Evolutionary conservation across 1,140 invertebrate genomes (phyloP).

Genomic region (Steinernema feltiae): DNA sequence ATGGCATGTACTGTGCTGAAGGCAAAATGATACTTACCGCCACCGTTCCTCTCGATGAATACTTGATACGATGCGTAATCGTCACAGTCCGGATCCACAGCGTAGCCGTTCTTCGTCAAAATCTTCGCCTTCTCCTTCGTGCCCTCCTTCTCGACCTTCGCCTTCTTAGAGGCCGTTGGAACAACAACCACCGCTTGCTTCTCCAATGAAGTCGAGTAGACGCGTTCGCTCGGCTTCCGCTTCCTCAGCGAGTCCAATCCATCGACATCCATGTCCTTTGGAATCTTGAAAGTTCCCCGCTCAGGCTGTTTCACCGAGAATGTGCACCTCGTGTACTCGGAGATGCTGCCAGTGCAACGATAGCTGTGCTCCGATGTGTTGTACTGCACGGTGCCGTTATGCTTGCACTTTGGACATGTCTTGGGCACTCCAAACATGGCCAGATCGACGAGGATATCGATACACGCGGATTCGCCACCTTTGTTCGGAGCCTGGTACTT

Average conservation of each 20-base stretch:
- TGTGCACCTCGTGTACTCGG: constrained; percentile 83
- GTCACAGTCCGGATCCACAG: constrained; percentile 7
- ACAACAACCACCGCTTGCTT: neutral
- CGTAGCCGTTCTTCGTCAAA: constrained; percentile 1
- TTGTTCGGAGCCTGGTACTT: constrained; percentile 67
- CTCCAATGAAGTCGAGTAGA: neutral
- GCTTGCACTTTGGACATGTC: constrained; percentile 73
- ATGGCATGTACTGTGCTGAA: constrained; percentile 23
- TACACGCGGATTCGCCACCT: constrained; percentile 63
- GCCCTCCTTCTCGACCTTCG: neutral
- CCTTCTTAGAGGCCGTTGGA: neutral
- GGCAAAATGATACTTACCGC: too few relatives aligned
- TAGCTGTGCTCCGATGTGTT: constrained; percentile 66
- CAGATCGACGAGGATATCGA: constrained; percentile 72
- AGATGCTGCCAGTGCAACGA: constrained; percentile 71
- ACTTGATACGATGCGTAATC: neutral
- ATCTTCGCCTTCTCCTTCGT: constrained; percentile 5
- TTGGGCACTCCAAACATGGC: constrained; percentile 77
- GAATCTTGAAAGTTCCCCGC: constrained; percentile 69
- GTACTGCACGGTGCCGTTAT: constrained; percentile 66
- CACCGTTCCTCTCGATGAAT: neutral
- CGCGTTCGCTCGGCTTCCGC: neutral
- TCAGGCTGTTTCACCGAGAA: constrained; percentile 70
- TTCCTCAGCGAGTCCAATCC: neutral
- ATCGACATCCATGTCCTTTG: constrained; percentile 62